These are phyloP conservation scores for Subanguina moxae DNA, from an alignment of 1,140 invertebrate genomes.

Conservation along the genomic window DNA sequence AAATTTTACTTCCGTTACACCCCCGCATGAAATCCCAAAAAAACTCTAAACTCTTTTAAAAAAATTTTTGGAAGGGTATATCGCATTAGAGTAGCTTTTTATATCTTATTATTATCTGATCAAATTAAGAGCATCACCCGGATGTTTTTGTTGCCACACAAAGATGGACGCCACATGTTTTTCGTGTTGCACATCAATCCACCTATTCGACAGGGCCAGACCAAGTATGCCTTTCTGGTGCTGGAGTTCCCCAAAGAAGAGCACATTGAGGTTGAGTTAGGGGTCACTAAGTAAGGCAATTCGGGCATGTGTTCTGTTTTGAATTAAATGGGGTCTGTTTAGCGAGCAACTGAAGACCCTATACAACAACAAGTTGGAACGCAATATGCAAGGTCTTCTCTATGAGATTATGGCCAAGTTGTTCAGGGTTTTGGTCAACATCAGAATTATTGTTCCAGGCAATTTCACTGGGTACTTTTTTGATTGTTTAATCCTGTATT, in stretches of 20 bases:
- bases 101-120: no score
- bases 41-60: no score
- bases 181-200: constrained; percentile 86
- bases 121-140: constrained; percentile 83
- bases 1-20: no score
- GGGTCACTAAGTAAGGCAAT: constrained; percentile 73
- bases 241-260: constrained; percentile 84
- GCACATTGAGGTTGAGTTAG: constrained; percentile 84
- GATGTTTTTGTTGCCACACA: constrained; percentile 89
- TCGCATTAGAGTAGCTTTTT: no score
- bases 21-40: no score
- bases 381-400: constrained; percentile 83
- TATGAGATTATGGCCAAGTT: constrained; percentile 91
- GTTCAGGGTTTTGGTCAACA: constrained; percentile 89
- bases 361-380: constrained; percentile 85
- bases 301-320: background rate
- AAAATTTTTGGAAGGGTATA: no score
- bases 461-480: constrained; percentile 72
- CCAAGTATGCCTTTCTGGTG: constrained; percentile 86
- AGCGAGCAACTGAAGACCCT: constrained; percentile 81
- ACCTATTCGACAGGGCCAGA: constrained; percentile 98
- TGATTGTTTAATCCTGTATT: background rate
- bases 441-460: constrained; percentile 89
- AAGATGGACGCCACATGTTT: constrained; percentile 94
- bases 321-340: background rate